A percentile compares a stretch with the other conserved stretches of the same genome.
Conservation (phyloP, 92 coral and sea anemone species). For the Zoanthus gigantus region DNA sequence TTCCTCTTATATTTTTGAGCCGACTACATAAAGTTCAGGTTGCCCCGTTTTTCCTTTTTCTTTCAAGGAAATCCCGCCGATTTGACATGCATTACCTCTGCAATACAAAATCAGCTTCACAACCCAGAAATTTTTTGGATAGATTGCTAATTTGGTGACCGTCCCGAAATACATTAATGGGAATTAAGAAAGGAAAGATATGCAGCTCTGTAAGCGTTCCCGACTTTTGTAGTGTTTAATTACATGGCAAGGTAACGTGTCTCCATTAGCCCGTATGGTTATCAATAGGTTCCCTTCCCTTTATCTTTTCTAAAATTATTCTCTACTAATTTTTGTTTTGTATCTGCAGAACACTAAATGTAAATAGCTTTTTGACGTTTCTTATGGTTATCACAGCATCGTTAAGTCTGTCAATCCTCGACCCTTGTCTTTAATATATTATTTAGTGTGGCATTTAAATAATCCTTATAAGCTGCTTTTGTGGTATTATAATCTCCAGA, state of each 20-base stretch:
- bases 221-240: not conserved
- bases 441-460: too few species aligned
- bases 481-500: too few species aligned
- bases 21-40: too few species aligned
- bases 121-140: not conserved
- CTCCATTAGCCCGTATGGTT: not conserved
- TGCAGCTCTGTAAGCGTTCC: not conserved
- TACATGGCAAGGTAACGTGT: not conserved
- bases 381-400: too few species aligned
- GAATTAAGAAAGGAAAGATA: not conserved
- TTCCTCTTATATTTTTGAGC: too few species aligned
- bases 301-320: not conserved
- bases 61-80: too few species aligned
- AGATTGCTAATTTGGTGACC: not conserved
- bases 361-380: too few species aligned
- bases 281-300: not conserved
- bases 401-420: too few species aligned
- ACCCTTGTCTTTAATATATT: too few species aligned
- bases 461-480: too few species aligned
- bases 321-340: not conserved
- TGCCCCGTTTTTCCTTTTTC: too few species aligned
- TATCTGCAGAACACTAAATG: too few species aligned
- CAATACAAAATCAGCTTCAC: not conserved
- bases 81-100: not conserved
- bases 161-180: not conserved